Percentiles rank a stretch among this genome's conserved stretches.
Evolutionary conservation across 2,888 invertebrate genomes (phyloP).

Genomic region (Hypsopygia costalis): DNA sequence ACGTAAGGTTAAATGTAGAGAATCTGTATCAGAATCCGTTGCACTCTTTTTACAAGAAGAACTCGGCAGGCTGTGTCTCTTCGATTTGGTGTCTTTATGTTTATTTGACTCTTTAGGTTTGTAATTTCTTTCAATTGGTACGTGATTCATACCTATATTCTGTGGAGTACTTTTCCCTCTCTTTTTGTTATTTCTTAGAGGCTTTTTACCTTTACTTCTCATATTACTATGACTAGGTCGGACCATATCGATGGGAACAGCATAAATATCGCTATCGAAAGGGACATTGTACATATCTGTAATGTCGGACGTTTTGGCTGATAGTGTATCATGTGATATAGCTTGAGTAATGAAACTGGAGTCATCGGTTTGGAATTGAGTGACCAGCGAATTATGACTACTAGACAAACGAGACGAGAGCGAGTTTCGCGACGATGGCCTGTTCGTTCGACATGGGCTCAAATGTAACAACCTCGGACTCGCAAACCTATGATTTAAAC

Average conservation of each 20-base stretch:
- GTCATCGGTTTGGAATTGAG: slow-evolving; percentile 88
- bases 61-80: slow-evolving; percentile 86
- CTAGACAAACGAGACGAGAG: slow-evolving; percentile 89
- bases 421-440: slow-evolving; percentile 89
- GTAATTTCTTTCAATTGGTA: slow-evolving; percentile 38
- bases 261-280: slow-evolving; percentile 93
- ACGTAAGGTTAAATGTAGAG: slow-evolving; percentile 90
- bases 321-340: slow-evolving; percentile 91
- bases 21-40: slow-evolving; percentile 82
- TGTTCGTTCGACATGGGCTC: slow-evolving; percentile 79
- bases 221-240: slow-evolving; percentile 72
- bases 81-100: slow-evolving; percentile 69
- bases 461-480: slow-evolving; percentile 78
- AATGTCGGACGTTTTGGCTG: slow-evolving; percentile 85
- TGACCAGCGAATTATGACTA: slow-evolving; percentile 90
- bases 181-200: slow-evolving; percentile 55
- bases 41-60: slow-evolving; percentile 79
- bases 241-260: slow-evolving; percentile 91
- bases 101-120: slow-evolving; percentile 48
- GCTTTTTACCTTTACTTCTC: slow-evolving; percentile 60
- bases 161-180: slow-evolving; percentile 58
- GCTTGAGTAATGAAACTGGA: slow-evolving; percentile 94
- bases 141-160: slow-evolving; percentile 33
- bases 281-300: slow-evolving; percentile 94
- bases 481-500: slow-evolving; percentile 63